Conservation (phyloP, 2,888 invertebrate genomes). For the Dryadula phaetusa region DNA sequence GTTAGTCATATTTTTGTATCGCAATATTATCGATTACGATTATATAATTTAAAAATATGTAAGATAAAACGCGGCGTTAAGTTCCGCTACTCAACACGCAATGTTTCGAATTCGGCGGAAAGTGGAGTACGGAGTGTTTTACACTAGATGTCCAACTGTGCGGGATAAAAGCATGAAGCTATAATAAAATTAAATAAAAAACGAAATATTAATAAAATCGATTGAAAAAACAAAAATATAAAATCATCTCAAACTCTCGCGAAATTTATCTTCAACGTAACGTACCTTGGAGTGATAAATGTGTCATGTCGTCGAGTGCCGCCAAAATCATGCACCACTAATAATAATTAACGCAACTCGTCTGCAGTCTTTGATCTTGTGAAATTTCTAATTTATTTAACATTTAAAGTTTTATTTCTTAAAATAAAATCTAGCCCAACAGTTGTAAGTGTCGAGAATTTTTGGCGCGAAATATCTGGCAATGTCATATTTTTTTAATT, state of each 20-base stretch:
- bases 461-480: conserved; percentile 6
- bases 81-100: no score
- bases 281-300: conserved; percentile 14
- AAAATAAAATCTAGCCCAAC: conserved; percentile 7
- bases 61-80: no score
- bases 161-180: no score
- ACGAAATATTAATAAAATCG: no score
- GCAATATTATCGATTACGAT: background rate
- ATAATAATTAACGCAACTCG: conserved; percentile 20
- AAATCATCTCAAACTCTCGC: background rate
- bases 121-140: no score
- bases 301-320: conserved; percentile 16
- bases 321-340: conserved; percentile 27
- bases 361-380: conserved; percentile 23
- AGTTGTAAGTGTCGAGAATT: background rate
- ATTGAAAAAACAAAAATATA: background rate
- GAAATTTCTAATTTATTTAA: conserved; percentile 18
- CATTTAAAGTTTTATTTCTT: background rate
- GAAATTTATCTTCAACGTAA: conserved; percentile 6
- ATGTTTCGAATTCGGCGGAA: no score
- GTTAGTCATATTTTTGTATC: background rate
- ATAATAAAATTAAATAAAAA: no score
- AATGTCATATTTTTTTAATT: background rate
- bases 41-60: no score
- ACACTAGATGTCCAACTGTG: no score